phyloP scores from a whole-genome alignment of 2,888 invertebrate genomes.

The Stictocephala bisonia region DNA sequence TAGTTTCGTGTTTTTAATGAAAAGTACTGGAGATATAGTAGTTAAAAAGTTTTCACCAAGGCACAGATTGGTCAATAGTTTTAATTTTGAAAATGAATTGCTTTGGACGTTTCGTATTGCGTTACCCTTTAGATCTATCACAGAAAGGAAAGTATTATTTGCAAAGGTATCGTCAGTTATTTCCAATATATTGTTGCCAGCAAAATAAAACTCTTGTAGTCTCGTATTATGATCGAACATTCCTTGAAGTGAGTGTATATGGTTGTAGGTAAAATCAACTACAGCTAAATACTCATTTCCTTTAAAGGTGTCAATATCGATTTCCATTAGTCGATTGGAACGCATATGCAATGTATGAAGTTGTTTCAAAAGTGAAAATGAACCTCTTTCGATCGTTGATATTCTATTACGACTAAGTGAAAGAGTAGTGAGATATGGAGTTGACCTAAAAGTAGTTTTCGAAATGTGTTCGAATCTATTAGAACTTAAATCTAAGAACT shows the following conservation, averaged over 20 bases:
- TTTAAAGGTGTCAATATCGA: conserved; percentile 80
- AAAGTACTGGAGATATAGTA: conserved; percentile 69
- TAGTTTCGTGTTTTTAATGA: conserved; percentile 63
- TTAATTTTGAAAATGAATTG: conserved; percentile 78
- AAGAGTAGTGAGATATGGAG: conserved; percentile 81
- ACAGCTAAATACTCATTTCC: conserved; percentile 80
- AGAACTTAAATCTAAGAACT: conserved; percentile 84
- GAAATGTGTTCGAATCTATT: conserved; percentile 83
- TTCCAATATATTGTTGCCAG: conserved; percentile 89
- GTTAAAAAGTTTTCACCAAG: conserved; percentile 88
- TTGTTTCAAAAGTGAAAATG: conserved; percentile 78
- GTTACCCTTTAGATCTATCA: conserved; percentile 87
- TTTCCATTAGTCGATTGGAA: conserved; percentile 83
- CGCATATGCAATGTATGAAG: conserved; percentile 87
- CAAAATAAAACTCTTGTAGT: conserved; percentile 83
- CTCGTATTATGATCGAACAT: conserved; percentile 83
- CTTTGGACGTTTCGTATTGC: conserved; percentile 81
- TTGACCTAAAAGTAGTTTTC: conserved; percentile 80
- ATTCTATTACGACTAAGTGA: conserved; percentile 88
- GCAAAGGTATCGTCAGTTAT: conserved; percentile 82
- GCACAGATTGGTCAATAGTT: conserved; percentile 83
- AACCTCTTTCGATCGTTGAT: conserved; percentile 78
- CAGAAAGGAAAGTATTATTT: conserved; percentile 80
- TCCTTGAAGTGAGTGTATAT: conserved; percentile 84
- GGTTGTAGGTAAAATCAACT: conserved; percentile 88